Conservation (phyloP, 2,797 vertebrate species). For the Malacoraja senta region DNA sequence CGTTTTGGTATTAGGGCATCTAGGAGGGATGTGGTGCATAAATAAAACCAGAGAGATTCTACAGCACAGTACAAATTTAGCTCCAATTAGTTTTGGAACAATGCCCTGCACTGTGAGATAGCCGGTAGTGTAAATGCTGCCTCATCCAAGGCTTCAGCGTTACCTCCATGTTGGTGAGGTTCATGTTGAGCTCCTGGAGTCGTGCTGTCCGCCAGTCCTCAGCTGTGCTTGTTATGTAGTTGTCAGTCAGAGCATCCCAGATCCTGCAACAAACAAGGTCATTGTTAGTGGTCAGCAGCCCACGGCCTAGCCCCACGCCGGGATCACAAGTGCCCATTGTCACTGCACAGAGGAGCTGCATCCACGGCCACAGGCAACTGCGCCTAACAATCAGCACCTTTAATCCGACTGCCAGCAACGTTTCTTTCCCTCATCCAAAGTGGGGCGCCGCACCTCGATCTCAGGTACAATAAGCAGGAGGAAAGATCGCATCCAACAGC, state of each 20-base stretch:
- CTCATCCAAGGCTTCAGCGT: constrained; percentile 18
- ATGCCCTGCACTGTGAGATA: background rate
- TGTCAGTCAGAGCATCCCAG: constrained; percentile 88
- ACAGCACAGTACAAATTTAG: background rate
- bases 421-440: background rate
- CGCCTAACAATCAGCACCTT: background rate
- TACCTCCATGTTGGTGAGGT: constrained; percentile 80
- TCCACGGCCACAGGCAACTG: background rate
- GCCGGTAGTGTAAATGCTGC: background rate
- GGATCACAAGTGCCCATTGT: background rate
- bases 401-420: background rate
- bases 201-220: constrained; percentile 75
- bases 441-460: too few species aligned
- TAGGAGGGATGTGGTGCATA: background rate
- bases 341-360: background rate
- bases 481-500: background rate
- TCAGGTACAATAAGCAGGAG: background rate
- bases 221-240: constrained; percentile 71
- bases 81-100: background rate
- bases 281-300: constrained; percentile 48
- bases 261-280: constrained; percentile 65
- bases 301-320: constrained; percentile 7
- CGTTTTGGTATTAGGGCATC: too few species aligned
- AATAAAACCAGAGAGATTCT: background rate
- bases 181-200: constrained; percentile 75